A percentile compares a stretch with the other conserved stretches of the same genome.
These are phyloP conservation scores for Drosophila nigricruria DNA, from an alignment of 2,888 invertebrate genomes.

Conservation along the genomic window DNA sequence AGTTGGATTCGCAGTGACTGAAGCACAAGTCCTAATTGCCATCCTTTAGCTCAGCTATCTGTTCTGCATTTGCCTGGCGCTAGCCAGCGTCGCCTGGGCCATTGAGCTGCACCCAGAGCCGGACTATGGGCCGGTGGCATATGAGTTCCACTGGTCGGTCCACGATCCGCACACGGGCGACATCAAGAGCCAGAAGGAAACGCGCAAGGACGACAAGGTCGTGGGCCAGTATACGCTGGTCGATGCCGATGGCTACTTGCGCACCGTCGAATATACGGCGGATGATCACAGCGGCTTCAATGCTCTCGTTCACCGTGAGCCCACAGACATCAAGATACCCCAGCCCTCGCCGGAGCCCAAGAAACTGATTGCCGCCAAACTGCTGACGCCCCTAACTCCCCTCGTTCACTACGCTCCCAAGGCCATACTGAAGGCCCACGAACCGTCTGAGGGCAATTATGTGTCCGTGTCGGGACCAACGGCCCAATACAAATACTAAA, in stretches of 20 bases:
- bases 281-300: conserved; percentile 87
- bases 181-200: conserved; percentile 86
- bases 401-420: conserved; percentile 73
- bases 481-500: conserved; percentile 77
- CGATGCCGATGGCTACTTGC: conserved; percentile 86
- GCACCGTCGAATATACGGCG: conserved; percentile 86
- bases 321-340: conserved; percentile 84
- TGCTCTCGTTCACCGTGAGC: conserved; percentile 86
- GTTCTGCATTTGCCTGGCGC: conserved; percentile 57
- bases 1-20: conserved; percentile 23
- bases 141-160: conserved; percentile 86
- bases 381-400: conserved; percentile 61
- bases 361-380: conserved; percentile 71
- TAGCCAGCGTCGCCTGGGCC: conserved; percentile 55
- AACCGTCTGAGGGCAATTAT: conserved; percentile 61
- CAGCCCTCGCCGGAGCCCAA: conserved; percentile 62
- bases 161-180: conserved; percentile 86
- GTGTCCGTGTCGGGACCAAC: conserved; percentile 77
- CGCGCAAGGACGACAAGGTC: conserved; percentile 86
- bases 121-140: conserved; percentile 85
- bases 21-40: not conserved
- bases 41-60: conserved; percentile 53
- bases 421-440: conserved; percentile 49
- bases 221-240: conserved; percentile 86
- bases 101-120: conserved; percentile 71